Evolutionary conservation across 2,113 vertebrate species (phyloP).

Genomic region (Centrocercus urophasianus): DNA sequence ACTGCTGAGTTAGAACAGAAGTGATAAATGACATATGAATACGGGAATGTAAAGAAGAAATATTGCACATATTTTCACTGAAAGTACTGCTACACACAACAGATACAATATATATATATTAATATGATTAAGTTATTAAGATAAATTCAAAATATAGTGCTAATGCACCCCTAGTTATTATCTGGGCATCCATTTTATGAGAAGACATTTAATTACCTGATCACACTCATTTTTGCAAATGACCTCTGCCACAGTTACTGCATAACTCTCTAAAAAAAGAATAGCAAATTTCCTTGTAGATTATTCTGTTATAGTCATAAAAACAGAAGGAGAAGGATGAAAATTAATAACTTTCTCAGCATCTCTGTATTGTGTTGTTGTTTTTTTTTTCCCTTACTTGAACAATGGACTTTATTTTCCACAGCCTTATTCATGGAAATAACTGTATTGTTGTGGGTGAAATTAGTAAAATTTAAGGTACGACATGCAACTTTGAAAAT

Average conservation of each 20-base stretch:
- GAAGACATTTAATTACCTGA: neutral
- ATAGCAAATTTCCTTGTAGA: neutral
- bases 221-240: neutral
- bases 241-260: neutral
- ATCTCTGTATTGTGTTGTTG: neutral
- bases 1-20: neutral
- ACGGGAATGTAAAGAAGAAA: neutral
- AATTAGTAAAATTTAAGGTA: neutral
- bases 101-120: neutral
- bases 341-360: neutral
- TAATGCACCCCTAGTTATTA: neutral
- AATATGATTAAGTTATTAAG: neutral
- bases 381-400: neutral
- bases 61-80: neutral
- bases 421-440: neutral
- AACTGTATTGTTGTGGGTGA: neutral
- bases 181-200: neutral
- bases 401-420: neutral
- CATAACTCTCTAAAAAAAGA: neutral
- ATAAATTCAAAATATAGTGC: neutral
- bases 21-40: neutral
- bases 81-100: neutral
- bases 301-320: neutral
- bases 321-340: neutral
- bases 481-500: neutral